These are phyloP conservation scores for Paragorgia papillata DNA, from an alignment of 92 coral and sea anemone genomes.

Conservation along the genomic window DNA sequence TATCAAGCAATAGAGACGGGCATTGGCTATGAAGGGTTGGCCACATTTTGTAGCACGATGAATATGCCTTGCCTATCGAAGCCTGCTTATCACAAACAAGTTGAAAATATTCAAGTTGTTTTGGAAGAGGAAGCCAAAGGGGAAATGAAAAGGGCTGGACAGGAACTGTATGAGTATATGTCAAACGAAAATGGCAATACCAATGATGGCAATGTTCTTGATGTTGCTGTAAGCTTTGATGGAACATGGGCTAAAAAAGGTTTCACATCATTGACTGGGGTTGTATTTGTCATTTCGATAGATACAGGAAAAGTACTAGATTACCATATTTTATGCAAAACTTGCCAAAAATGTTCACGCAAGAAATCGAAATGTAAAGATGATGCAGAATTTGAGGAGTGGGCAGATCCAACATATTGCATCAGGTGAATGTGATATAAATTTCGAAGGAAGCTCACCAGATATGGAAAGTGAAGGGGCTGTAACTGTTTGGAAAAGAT, in stretches of 20 bases:
- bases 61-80: slow-evolving; percentile 29
- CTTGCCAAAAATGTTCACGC: slow-evolving; percentile 20
- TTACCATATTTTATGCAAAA: slow-evolving; percentile 31
- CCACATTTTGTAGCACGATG: slow-evolving; percentile 33
- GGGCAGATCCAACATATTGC: slow-evolving; percentile 19
- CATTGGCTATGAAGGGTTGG: slow-evolving; percentile 37
- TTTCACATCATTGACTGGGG: slow-evolving; percentile 20
- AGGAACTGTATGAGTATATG: not conserved
- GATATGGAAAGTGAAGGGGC: slow-evolving; percentile 48
- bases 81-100: slow-evolving; percentile 30
- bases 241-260: slow-evolving; percentile 51
- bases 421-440: slow-evolving; percentile 22
- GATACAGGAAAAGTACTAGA: slow-evolving; percentile 43
- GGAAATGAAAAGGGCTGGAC: slow-evolving; percentile 44
- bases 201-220: slow-evolving; percentile 1
- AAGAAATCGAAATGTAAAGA: slow-evolving; percentile 20
- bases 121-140: slow-evolving; percentile 22
- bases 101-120: slow-evolving; percentile 10
- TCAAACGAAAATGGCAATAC: not conserved
- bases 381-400: slow-evolving; percentile 22
- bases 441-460: slow-evolving; percentile 35
- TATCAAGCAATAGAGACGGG: slow-evolving; percentile 35
- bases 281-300: slow-evolving; percentile 20
- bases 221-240: slow-evolving; percentile 36
- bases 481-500: too few relatives aligned